These are phyloP conservation scores for Myotis vivesi DNA, from an alignment of 2,797 vertebrate species.

Conservation along the genomic window DNA sequence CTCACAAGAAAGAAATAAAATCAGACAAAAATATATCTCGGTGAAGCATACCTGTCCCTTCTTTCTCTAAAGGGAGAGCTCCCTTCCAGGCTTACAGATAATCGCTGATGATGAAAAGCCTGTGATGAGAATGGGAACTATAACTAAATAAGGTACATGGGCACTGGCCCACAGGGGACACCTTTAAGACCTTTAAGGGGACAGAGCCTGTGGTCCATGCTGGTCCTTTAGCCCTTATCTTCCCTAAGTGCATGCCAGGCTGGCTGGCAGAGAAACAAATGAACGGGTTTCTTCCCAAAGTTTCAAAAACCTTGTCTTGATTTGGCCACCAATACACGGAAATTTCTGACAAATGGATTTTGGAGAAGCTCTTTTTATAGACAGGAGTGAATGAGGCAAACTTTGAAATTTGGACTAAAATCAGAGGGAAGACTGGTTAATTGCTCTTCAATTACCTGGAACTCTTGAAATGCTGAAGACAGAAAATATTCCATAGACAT, in stretches of 20 bases:
- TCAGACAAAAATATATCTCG: background rate
- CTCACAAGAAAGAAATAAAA: background rate
- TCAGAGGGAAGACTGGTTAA: conserved; percentile 22
- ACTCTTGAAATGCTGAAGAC: conserved; percentile 4
- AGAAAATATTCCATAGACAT: conserved; percentile 28
- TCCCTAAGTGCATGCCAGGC: background rate
- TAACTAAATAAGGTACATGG: too few species aligned
- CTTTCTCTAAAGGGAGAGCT: background rate
- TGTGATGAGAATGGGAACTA: background rate
- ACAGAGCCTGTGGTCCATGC: background rate
- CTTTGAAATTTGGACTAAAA: conserved; percentile 20
- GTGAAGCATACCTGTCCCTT: background rate
- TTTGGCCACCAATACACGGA: background rate
- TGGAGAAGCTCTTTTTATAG: background rate
- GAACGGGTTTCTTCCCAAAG: background rate
- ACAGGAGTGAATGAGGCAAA: background rate
- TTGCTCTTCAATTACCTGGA: background rate
- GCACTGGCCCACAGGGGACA: too few species aligned
- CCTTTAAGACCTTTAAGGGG: background rate
- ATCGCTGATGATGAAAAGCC: background rate
- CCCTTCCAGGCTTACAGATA: too few species aligned
- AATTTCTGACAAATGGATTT: conserved; percentile 31
- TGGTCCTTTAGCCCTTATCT: background rate
- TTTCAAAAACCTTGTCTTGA: background rate
- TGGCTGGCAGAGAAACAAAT: background rate